Evolutionary conservation across 2,888 invertebrate species (phyloP).

Genomic region (Calliopum simillimum): DNA sequence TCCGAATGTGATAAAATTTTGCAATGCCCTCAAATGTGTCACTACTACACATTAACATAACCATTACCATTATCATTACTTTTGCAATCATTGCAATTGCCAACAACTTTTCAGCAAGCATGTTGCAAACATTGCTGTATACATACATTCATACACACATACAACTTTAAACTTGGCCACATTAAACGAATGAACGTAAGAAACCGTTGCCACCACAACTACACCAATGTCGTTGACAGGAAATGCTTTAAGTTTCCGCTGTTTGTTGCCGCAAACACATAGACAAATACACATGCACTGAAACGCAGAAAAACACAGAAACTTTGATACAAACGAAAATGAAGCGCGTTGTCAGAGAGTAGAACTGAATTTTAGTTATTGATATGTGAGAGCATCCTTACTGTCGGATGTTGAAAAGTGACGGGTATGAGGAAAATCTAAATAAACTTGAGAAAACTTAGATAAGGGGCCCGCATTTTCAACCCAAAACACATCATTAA

Average conservation of each 20-base stretch:
- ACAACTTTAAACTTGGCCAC: background rate
- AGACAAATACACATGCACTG: background rate
- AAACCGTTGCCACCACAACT: constrained; percentile 2
- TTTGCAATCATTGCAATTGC: background rate
- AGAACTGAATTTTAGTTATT: background rate
- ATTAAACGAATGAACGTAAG: background rate
- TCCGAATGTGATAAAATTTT: constrained; percentile 15
- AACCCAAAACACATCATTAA: no score
- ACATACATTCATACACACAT: background rate
- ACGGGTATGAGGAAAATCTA: no score
- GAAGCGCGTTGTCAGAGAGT: background rate
- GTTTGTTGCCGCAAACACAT: background rate
- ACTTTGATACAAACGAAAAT: constrained; percentile 7
- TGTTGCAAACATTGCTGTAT: background rate
- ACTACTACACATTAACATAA: constrained; percentile 10
- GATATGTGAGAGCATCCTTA: no score
- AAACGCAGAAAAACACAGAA: background rate
- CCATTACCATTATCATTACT: constrained; percentile 7
- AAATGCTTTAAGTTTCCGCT: constrained; percentile 20
- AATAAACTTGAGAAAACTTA: no score
- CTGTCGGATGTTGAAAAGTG: no score
- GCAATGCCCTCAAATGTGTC: background rate
- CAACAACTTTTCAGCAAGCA: constrained; percentile 4
- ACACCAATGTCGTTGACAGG: constrained; percentile 17
- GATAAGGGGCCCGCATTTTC: no score